Conservation (phyloP, 2,797 vertebrate genomes). For the Stomatorhinus walkeri region DNA sequence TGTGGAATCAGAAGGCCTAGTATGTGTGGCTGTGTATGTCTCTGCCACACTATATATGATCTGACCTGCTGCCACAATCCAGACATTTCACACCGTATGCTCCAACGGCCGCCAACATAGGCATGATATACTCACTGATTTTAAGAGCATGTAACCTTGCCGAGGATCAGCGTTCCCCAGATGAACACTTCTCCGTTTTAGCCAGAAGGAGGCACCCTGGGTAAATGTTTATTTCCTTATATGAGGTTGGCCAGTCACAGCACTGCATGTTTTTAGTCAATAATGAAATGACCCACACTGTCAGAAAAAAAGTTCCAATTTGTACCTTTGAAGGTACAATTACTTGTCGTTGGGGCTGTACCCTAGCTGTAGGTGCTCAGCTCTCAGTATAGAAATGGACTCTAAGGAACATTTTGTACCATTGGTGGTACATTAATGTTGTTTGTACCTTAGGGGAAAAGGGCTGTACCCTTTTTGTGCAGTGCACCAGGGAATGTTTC, state of each 20-base stretch:
- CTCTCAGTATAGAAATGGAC: not conserved
- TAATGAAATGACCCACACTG: not conserved
- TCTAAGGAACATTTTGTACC: not conserved
- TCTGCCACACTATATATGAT: not conserved
- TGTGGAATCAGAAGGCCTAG: not conserved
- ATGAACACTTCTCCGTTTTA: not conserved
- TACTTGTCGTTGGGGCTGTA: not conserved
- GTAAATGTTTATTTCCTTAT: not conserved
- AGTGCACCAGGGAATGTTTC: not conserved
- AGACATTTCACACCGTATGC: not conserved
- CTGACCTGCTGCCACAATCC: not conserved
- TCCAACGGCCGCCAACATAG: not conserved
- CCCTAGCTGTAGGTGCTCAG: not conserved
- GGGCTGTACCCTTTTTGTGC: not conserved
- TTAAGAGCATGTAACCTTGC: not conserved
- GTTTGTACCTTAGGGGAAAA: not conserved
- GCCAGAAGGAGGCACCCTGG: not conserved
- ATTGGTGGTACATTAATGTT: not conserved
- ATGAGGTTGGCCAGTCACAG: not conserved
- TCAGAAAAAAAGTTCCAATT: not conserved
- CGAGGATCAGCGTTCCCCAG: not conserved
- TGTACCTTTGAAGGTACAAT: not conserved
- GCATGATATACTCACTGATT: not conserved
- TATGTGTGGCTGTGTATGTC: not conserved
- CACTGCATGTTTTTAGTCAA: not conserved